Conservation (phyloP, 1,140 invertebrate species). For the Paraescarpia echinospica region DNA sequence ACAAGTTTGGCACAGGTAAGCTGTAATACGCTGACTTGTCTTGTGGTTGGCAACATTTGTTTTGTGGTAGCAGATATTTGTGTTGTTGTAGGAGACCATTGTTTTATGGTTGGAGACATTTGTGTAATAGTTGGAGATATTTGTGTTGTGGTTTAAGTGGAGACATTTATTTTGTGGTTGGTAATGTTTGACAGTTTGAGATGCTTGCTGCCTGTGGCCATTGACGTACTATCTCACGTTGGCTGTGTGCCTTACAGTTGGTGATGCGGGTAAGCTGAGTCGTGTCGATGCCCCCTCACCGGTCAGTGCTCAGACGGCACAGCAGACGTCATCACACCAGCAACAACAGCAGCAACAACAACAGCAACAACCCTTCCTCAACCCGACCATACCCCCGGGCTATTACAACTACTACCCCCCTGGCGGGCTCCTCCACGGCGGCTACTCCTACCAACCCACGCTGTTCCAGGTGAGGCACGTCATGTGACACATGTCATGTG, state of each 20-base stretch:
- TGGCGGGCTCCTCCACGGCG: constrained; percentile 65
- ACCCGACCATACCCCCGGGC: constrained; percentile 62
- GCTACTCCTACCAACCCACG: constrained; percentile 72
- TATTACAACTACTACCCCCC: constrained; percentile 72
- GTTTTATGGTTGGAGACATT: too few relatives aligned
- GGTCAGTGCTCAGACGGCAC: constrained; percentile 71
- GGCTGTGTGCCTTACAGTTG: not conserved
- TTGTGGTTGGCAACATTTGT: too few relatives aligned
- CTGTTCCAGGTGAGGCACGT: constrained; percentile 57
- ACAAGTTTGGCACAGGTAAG: too few relatives aligned
- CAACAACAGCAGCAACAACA: constrained; percentile 38
- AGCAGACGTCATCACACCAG: constrained; percentile 66
- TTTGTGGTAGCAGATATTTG: too few relatives aligned
- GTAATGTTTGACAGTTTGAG: not conserved
- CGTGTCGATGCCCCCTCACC: constrained; percentile 82
- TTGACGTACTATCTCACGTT: not conserved
- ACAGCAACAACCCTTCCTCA: constrained; percentile 59
- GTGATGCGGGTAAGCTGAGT: constrained; percentile 66
- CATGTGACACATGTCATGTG: not conserved
- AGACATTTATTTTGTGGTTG: not conserved
- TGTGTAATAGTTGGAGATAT: too few relatives aligned
- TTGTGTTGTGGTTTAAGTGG: not conserved
- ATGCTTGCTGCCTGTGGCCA: too few relatives aligned
- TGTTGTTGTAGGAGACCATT: too few relatives aligned
- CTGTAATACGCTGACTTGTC: too few relatives aligned